Base-by-base conservation (phyloP, 2,888 invertebrate genomes). In the Anarsia innoxiella region DNA sequence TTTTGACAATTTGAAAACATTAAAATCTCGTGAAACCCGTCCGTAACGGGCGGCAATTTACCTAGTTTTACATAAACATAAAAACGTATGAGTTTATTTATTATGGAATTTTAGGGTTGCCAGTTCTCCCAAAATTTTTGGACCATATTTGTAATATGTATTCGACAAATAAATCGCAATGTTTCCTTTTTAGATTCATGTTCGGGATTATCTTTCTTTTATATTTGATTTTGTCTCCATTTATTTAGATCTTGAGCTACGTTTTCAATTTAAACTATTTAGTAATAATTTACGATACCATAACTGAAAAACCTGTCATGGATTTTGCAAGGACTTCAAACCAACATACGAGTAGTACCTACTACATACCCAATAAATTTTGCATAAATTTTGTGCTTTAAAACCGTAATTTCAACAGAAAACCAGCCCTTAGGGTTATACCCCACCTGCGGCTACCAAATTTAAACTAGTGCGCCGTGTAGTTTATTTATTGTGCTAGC, bases 371-470 rank as follows among this genome's bases (percentile, higher is more conserved):
- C n/a, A n/a, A n/a, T n/a, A n/a, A n/a, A n/a, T n/a, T n/a, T n/a
- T n/a, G n/a, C n/a, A n/a, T n/a, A 19, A 19, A 19, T 19, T 19
- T 3, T 8, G 8, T 19, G 8, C 8, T 19, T 19, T 19, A 19
- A 8, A 19, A 19, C 19, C 8, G 19, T 19, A 5, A 19, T 19
- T 19, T 19, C 19, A 5, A 19, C 4, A 19, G 19, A 19, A 19
- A 10, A 12, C 1, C 33, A 33, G n/a, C 33, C 33, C 33, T 25
- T n/a, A 8, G 2, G 1, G 15, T 38, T 29, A 38, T 38, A 31
- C 11, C n/a, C 26, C 37, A 38, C 32, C 32, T 38, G 37, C 12
- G 38, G 28, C 38, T 15, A 29, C 36, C 28, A 19, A 29, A 36
- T 36, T 23, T 23, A 29, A 36, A 29, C 36, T 29, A 33, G 26